These are phyloP conservation scores for Nematolebias whitei DNA, from an alignment of 2,113 vertebrate genomes.

Conservation along the genomic window DNA sequence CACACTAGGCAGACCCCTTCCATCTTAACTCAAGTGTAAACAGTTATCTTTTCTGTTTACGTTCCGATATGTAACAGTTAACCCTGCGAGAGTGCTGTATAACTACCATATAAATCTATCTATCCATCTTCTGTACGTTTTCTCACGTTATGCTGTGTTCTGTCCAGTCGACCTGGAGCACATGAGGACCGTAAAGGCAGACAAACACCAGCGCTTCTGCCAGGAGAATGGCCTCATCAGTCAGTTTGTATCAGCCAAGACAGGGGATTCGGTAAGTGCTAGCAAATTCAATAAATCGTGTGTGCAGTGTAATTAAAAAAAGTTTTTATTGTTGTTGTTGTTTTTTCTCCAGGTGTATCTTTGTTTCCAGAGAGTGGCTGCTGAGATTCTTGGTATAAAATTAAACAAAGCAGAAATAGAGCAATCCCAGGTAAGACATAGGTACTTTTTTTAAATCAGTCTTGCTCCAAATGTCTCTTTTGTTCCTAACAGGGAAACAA, in stretches of 20 bases:
- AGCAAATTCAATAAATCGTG: neutral
- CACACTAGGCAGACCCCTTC: slow-evolving; percentile 54
- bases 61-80: slow-evolving; percentile 53
- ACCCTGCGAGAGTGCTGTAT: slow-evolving; percentile 40
- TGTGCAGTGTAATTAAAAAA: neutral
- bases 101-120: slow-evolving; percentile 48
- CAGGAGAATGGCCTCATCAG: slow-evolving; percentile 94
- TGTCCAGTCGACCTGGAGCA: slow-evolving; percentile 96
- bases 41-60: slow-evolving; percentile 67
- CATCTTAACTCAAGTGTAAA: slow-evolving; percentile 64
- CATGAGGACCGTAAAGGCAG: slow-evolving; percentile 93
- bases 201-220: slow-evolving; percentile 95
- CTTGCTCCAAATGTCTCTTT: neutral
- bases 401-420: slow-evolving; percentile 98
- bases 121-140: slow-evolving; percentile 38
- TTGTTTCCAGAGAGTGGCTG: slow-evolving; percentile 97
- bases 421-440: slow-evolving; percentile 92
- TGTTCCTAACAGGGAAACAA: neutral
- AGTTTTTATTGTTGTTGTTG: neutral
- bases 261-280: slow-evolving; percentile 93
- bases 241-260: slow-evolving; percentile 97
- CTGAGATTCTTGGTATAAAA: slow-evolving; percentile 95
- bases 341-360: slow-evolving; percentile 87
- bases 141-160: slow-evolving; percentile 65
- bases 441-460: neutral